Base-by-base conservation (phyloP, 2,113 vertebrate species). In the Tetraodon nigroviridis region DNA sequence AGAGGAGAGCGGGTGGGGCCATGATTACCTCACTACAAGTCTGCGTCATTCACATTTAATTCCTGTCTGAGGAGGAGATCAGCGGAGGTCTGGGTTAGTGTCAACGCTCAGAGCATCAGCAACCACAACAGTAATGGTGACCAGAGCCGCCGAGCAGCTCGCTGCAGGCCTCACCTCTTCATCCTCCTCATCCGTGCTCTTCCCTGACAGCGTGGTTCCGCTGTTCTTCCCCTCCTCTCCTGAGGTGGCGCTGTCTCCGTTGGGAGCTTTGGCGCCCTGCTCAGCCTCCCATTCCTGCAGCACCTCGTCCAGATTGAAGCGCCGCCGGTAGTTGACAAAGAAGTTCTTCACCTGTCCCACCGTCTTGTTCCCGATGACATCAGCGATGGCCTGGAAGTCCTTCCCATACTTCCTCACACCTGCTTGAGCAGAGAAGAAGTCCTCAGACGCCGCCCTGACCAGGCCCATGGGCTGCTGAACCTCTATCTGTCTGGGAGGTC, bases 211-310 rank as follows among this genome's bases (percentile, higher is more conserved):
- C 48, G 93, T 92, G 91, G 92, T 90, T 78, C 93, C 94, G 90
- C 91, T 92, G 90, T 90, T 93, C 90, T 98, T 97, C 76, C 94
- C 93, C 84, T 97, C 95, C 89, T 98, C 94, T 73, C 93, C 94
- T 89, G 93, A 92, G 87, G 90, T 81, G 87, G 92, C 90, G 81
- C 93, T 90, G 84, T 95, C 95, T 84, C 95, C 95, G 73, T 95
- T 95, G 87, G 95, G 92, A 67, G 93, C 92, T 78, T 86, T 91
- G 57, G 92, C 95, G 86, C 95, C 97, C 88, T 95, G 96, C 91
- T 99, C 97, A 21, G 97, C 96, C 93, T 97, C 97, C 97, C 97
- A 99, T 90, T 99, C 97, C 92, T 98, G 96, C 86, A 99, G 93
- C 87, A 99, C 97, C 91, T 99, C 97, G 90, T 99, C 97, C 92